A percentile compares a stretch with the other conserved stretches of the same genome.
Evolutionary conservation across 92 coral and sea anemone genomes (phyloP).

Genomic region (Isaurus tuberculatus): DNA sequence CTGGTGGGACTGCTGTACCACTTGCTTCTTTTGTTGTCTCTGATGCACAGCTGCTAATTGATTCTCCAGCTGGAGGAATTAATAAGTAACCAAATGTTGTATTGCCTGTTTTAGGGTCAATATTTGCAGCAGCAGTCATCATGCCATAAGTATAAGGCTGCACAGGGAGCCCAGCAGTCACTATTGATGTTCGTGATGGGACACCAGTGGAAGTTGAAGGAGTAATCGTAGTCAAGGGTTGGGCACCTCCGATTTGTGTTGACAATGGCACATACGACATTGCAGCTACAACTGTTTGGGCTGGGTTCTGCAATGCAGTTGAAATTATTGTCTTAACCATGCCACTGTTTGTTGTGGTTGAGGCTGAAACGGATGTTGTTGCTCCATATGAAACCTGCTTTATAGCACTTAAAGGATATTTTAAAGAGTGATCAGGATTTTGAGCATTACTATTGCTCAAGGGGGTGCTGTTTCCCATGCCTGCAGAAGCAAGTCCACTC

Average conservation of each 20-base stretch:
- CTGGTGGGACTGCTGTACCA: neutral
- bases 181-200: slow-evolving; percentile 29
- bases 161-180: neutral
- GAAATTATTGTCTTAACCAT: slow-evolving; percentile 49
- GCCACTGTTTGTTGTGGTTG: slow-evolving; percentile 32
- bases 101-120: slow-evolving; percentile 48
- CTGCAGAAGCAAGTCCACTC: slow-evolving; percentile 68
- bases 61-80: slow-evolving; percentile 31
- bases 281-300: slow-evolving; percentile 65
- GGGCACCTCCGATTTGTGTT: slow-evolving; percentile 48
- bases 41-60: slow-evolving; percentile 12
- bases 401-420: slow-evolving; percentile 66
- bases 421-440: slow-evolving; percentile 56
- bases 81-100: slow-evolving; percentile 38
- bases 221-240: slow-evolving; percentile 50
- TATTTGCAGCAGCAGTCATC: slow-evolving; percentile 41
- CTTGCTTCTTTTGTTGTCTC: neutral
- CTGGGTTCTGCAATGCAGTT: slow-evolving; percentile 44
- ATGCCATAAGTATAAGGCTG: slow-evolving; percentile 40
- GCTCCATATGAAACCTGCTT: slow-evolving; percentile 56
- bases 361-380: neutral
- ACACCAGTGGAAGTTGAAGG: slow-evolving; percentile 46
- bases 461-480: slow-evolving; percentile 57
- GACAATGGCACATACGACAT: slow-evolving; percentile 59
- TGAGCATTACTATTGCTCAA: slow-evolving; percentile 37